Evolutionary conservation across 2,888 invertebrate genomes (phyloP), one percentile per base, ranked within the genome.

Genomic region (Deladenus siricidicola): DNA sequence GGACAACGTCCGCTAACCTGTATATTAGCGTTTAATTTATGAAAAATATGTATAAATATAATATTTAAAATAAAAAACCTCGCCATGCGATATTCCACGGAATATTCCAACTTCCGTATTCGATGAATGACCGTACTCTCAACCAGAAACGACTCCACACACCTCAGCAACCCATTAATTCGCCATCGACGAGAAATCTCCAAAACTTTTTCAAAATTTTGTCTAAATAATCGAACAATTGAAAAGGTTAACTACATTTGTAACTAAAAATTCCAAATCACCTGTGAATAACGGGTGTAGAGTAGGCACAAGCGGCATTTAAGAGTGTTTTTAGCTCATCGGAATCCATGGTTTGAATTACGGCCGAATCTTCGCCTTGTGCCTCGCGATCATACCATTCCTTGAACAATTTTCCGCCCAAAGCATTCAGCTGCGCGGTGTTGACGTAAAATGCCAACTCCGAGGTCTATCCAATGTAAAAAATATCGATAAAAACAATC

Each of bases 251-350:
- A n/a, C n/a, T n/a, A n/a, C n/a, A n/a, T n/a, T n/a, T n/a, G n/a
- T n/a, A n/a, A n/a, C n/a, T n/a, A 24, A n/a, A 2, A 23, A 45
- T 34, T 50, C n/a, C 17, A 23, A 29, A 14, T 1, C 21, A 70
- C 72, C 67, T 71, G 49, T 69, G 67, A n/a, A 74, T 60, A 1
- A 67, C 47, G 0, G 71, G 64, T 30, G 62, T 62, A 1, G 71
- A 67, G 56, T 75, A 72, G 17, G 65, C 60, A 23, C 70, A 66
- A n/a, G 66, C 52, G 14, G 74, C 67, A 17, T 66, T 66, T 28
- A 74, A 47, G 14, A 74, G 63, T 6, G 53, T 34, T 24, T 56
- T 56, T 45, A 76, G 58, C 24, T 76, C 73, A 14, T 62, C 49
- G 8, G 57, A 49, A 56, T 61, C 64, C 53, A 69, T 23, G 8